phyloP scores from a whole-genome alignment of 2,113 vertebrate genomes.

The Poecilia latipinna region DNA sequence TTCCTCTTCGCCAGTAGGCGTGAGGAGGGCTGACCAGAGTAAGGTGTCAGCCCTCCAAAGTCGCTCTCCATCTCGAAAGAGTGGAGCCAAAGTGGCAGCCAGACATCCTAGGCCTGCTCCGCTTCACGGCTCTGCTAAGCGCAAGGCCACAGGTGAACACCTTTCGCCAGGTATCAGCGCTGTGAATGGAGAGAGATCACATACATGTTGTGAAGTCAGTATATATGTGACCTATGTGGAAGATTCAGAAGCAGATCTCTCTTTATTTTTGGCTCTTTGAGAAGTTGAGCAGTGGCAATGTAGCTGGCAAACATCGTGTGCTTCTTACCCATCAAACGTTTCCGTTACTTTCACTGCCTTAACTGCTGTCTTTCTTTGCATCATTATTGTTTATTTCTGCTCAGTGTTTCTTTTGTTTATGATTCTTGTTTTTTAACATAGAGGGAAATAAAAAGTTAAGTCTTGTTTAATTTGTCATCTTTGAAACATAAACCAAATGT shows the following conservation, averaged over 20 bases:
- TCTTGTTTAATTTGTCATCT: neutral
- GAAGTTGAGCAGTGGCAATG: slow-evolving; percentile 79
- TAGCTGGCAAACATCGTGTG: slow-evolving; percentile 92
- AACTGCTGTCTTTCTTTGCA: slow-evolving; percentile 30
- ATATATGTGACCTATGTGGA: neutral
- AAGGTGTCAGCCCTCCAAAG: slow-evolving; percentile 93
- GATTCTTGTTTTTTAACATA: neutral
- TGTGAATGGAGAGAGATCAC: slow-evolving; percentile 68
- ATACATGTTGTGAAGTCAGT: neutral
- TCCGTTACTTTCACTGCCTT: slow-evolving; percentile 17
- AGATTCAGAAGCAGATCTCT: slow-evolving; percentile 36
- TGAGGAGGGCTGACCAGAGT: slow-evolving; percentile 95
- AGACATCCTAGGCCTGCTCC: slow-evolving; percentile 93
- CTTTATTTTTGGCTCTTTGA: slow-evolving; percentile 63
- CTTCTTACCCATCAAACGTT: slow-evolving; percentile 31
- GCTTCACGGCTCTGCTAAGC: slow-evolving; percentile 93
- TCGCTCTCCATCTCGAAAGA: slow-evolving; percentile 95
- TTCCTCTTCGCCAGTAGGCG: slow-evolving; percentile 84
- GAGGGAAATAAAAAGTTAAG: neutral
- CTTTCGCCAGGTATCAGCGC: slow-evolving; percentile 68
- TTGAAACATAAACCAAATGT: neutral
- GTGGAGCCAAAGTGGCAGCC: slow-evolving; percentile 92
- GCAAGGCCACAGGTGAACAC: slow-evolving; percentile 95
- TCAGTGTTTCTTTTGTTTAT: slow-evolving; percentile 9
- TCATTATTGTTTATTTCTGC: slow-evolving; percentile 37